phyloP scores from a whole-genome alignment of 2,797 vertebrate species.

The Odontamblyopus lacepedii region DNA sequence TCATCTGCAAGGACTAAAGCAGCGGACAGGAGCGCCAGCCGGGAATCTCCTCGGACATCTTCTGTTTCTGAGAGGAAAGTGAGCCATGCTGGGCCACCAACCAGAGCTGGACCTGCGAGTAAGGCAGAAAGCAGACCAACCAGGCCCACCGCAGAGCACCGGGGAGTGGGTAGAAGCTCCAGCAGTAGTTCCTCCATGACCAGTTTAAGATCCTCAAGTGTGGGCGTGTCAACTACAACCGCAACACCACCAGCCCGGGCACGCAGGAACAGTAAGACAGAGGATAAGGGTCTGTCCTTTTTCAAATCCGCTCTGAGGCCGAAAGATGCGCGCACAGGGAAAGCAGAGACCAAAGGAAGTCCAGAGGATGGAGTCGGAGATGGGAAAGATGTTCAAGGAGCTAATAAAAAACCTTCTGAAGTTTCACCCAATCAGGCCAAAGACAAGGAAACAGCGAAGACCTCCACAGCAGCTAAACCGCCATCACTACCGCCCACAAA shows the following conservation, averaged over 20 bases:
- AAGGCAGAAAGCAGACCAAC: conserved; percentile 67
- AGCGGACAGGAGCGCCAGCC: conserved; percentile 84
- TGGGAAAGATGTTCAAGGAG: conserved; percentile 48
- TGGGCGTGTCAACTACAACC: conserved; percentile 38
- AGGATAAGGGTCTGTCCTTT: conserved; percentile 96
- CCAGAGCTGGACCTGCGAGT: conserved; percentile 46
- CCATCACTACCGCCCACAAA: conserved; percentile 85
- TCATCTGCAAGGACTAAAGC: conserved; percentile 82
- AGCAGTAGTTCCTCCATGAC: conserved; percentile 90
- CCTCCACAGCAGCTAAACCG: conserved; percentile 81
- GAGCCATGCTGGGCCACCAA: conserved; percentile 52
- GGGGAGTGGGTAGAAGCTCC: conserved; percentile 80
- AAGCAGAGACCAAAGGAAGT: conserved; percentile 75
- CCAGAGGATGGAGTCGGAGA: conserved; percentile 64
- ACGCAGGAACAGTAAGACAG: conserved; percentile 88
- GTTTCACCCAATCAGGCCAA: conserved; percentile 69
- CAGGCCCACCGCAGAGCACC: conserved; percentile 54
- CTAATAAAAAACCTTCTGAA: conserved; percentile 64
- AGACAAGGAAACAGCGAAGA: conserved; percentile 82
- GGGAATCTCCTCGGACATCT: conserved; percentile 83
- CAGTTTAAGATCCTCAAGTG: conserved; percentile 85
- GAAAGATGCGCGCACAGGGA: conserved; percentile 90
- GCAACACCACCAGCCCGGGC: conserved; percentile 60
- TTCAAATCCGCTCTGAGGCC: conserved; percentile 93
- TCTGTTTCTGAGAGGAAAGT: conserved; percentile 77